Conservation (phyloP, 1,140 invertebrate genomes). For the Pantala flavescens region DNA sequence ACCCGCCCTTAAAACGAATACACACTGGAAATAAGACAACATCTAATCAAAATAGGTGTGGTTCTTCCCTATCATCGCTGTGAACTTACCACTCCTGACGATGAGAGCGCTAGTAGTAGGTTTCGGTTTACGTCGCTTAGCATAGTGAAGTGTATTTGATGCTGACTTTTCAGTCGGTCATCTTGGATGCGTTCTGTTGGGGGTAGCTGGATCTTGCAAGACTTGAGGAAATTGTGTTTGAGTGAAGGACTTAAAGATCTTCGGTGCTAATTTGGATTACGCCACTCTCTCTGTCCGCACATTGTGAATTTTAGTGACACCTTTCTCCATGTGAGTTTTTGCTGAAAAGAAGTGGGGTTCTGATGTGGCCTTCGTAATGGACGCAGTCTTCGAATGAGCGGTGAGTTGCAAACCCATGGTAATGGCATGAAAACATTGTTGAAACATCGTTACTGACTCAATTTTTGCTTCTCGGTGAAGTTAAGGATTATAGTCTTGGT, state of each 20-base stretch:
- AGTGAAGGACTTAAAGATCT: not conserved
- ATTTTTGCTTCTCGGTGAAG: too few species aligned
- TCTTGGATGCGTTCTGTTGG: not conserved
- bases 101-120: too few species aligned
- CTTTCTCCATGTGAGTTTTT: not conserved
- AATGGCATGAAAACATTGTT: not conserved
- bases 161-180: not conserved
- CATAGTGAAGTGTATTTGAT: too few species aligned
- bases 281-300: not conserved
- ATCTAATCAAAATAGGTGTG: too few species aligned
- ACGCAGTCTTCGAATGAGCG: constrained; percentile 3
- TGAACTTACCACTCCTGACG: too few species aligned
- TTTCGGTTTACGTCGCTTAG: too few species aligned
- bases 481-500: too few species aligned
- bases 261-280: not conserved
- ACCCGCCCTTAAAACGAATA: too few species aligned
- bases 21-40: too few species aligned
- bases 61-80: too few species aligned
- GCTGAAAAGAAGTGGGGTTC: not conserved
- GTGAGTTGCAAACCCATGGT: not conserved
- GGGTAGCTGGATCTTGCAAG: not conserved
- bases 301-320: not conserved
- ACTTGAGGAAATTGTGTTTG: not conserved
- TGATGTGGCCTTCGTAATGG: not conserved
- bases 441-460: not conserved